Evolutionary conservation across 2,113 vertebrate genomes (phyloP).

Genomic region (Neodon shergylaensis): DNA sequence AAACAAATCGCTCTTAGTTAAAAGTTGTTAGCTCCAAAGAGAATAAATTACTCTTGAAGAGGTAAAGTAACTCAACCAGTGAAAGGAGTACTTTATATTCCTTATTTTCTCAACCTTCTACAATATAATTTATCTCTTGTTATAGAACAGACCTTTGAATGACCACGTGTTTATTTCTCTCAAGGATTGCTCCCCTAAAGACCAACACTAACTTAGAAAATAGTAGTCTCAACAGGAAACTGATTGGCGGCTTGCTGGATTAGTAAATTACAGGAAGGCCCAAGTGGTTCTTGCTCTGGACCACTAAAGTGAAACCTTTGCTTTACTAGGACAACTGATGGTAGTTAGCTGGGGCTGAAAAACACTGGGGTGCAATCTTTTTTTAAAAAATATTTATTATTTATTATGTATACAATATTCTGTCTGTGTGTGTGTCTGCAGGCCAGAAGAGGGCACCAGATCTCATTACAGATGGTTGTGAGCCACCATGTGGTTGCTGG

Average conservation of each 20-base stretch:
- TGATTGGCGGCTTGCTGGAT: not conserved
- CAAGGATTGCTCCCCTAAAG: not conserved
- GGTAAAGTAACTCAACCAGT: slow-evolving; percentile 20
- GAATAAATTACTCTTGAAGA: slow-evolving; percentile 40
- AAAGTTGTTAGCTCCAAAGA: slow-evolving; percentile 36
- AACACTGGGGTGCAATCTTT: not conserved
- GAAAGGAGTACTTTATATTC: not conserved
- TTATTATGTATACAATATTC: no score
- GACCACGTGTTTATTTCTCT: slow-evolving; percentile 33
- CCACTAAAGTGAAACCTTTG: not conserved
- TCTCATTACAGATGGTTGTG: no score
- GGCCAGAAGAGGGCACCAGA: no score
- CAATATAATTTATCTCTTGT: slow-evolving; percentile 33
- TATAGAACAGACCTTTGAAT: not conserved
- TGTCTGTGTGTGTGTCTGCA: no score
- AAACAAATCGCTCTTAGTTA: slow-evolving; percentile 67
- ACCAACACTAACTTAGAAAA: slow-evolving; percentile 54
- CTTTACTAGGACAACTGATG: not conserved
- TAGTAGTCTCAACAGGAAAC: slow-evolving; percentile 16
- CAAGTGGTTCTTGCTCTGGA: not conserved
- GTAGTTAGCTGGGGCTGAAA: not conserved
- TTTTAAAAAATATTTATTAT: not conserved
- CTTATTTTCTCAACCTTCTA: not conserved
- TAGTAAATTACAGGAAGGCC: slow-evolving; percentile 29
- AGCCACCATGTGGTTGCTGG: no score